Evolutionary conservation across 2,113 vertebrate genomes (phyloP).

Genomic region (Cochlearius cochlearius): DNA sequence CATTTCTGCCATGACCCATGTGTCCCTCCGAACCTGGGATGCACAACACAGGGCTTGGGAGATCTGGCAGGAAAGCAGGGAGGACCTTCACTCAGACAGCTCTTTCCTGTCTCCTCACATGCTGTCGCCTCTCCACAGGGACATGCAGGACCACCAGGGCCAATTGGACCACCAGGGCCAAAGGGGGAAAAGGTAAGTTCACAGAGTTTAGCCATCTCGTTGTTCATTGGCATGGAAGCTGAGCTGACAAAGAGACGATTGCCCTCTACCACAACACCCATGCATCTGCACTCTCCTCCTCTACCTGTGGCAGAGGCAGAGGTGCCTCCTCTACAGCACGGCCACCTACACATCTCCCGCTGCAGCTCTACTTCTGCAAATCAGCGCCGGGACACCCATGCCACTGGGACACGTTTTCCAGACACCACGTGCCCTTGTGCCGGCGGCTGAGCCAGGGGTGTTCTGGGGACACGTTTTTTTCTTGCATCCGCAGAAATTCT

Average conservation of each 20-base stretch:
- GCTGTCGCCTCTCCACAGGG: conserved; percentile 77
- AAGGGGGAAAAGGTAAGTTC: conserved; percentile 93
- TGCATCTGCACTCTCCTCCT: not conserved
- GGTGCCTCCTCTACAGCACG: not conserved
- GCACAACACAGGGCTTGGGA: not conserved
- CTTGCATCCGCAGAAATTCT: not conserved
- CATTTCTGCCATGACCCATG: not conserved
- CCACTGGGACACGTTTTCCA: not conserved
- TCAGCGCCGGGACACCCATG: not conserved
- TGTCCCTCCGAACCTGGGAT: not conserved
- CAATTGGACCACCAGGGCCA: conserved; percentile 86
- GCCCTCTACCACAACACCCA: not conserved
- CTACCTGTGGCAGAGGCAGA: not conserved
- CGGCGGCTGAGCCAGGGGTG: not conserved
- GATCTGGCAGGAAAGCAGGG: not conserved
- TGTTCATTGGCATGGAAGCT: not conserved
- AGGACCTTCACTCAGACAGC: not conserved
- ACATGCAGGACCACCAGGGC: conserved; percentile 85
- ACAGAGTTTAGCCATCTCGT: not conserved
- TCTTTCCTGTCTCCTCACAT: not conserved
- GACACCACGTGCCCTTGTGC: rapidly evolving
- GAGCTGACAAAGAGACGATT: not conserved
- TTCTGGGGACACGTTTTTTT: not conserved
- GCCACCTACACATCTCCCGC: not conserved
- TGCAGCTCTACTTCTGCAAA: not conserved